Conservation (phyloP, 2,888 invertebrate genomes). For the Rhingia rostrata region DNA sequence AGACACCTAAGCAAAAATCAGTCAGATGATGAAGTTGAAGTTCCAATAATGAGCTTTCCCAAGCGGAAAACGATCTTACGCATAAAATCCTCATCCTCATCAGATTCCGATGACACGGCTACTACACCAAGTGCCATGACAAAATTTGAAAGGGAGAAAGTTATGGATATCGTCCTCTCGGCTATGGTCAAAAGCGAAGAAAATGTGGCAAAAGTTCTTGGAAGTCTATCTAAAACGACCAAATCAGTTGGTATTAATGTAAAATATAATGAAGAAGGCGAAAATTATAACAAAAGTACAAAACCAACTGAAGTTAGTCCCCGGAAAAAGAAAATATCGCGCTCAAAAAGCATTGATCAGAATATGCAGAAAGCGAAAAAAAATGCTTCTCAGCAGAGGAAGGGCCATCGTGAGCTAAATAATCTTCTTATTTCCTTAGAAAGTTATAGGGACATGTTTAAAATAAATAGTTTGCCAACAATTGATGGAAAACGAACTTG, state of each 20-base stretch:
- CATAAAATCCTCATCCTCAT: slow-evolving; percentile 28
- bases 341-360: neutral
- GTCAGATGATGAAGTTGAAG: neutral
- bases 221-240: neutral
- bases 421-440: slow-evolving; percentile 58
- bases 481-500: slow-evolving; percentile 46
- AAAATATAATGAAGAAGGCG: too few species aligned
- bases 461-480: slow-evolving; percentile 35
- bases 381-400: neutral
- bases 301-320: neutral
- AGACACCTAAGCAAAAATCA: too few species aligned
- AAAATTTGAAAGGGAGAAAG: slow-evolving; percentile 12
- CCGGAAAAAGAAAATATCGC: neutral
- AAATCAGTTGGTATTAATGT: neutral
- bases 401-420: slow-evolving; percentile 47
- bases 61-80: slow-evolving; percentile 11
- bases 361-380: neutral
- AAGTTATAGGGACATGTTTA: slow-evolving; percentile 51
- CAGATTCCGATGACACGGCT: neutral
- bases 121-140: slow-evolving; percentile 16
- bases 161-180: slow-evolving; percentile 39
- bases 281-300: neutral
- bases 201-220: neutral
- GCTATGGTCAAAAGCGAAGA: slow-evolving; percentile 33
- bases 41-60: neutral